Evolutionary conservation across 2,113 vertebrate genomes (phyloP).

Genomic region (Hemiprocne comata): DNA sequence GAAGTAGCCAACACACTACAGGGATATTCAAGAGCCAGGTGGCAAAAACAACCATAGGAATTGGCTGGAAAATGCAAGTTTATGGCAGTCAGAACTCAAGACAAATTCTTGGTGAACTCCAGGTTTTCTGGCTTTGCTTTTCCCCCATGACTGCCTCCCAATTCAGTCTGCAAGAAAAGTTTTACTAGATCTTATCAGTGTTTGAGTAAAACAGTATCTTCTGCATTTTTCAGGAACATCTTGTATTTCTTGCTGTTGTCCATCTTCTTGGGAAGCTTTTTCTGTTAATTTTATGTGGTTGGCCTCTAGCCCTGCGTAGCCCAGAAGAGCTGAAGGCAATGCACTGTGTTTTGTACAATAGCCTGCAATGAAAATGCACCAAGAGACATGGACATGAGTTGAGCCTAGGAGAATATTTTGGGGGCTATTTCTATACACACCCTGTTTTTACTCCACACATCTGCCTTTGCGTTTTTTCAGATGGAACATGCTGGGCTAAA

Average conservation of each 20-base stretch:
- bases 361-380: not conserved
- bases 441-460: not conserved
- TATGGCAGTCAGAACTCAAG: not conserved
- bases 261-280: not conserved
- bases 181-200: not conserved
- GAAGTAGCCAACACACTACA: not conserved
- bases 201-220: not conserved
- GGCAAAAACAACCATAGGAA: not conserved
- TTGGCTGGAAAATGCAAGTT: not conserved
- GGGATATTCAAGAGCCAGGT: not conserved
- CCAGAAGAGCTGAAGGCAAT: not conserved
- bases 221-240: not conserved
- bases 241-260: not conserved
- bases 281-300: not conserved
- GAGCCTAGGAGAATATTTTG: not conserved
- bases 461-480: not conserved
- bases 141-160: not conserved
- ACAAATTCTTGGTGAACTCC: not conserved
- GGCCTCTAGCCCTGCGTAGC: fast-evolving
- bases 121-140: not conserved
- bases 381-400: not conserved
- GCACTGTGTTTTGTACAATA: not conserved
- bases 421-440: not conserved
- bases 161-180: not conserved
- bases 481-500: not conserved